Conservation (phyloP, 2,797 vertebrate species). For the Rhinoraja longicauda region DNA sequence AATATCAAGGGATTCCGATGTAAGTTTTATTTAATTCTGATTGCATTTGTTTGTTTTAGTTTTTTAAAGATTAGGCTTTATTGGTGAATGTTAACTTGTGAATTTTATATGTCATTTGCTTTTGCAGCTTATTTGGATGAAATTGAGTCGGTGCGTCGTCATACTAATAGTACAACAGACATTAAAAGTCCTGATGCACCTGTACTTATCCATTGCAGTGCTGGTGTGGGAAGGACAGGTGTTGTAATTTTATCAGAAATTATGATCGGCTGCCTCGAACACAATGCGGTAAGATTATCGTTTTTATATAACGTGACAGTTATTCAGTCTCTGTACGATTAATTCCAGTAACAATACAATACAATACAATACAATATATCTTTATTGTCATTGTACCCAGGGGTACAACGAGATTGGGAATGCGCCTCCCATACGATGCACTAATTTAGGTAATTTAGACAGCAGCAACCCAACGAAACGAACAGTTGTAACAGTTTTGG, state of each 20-base stretch:
- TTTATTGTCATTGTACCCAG: too few relatives aligned
- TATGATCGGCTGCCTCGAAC: constrained; percentile 94
- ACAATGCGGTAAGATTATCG: constrained; percentile 77
- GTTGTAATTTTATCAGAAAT: constrained; percentile 89
- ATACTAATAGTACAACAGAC: constrained; percentile 86
- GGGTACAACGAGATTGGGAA: too few relatives aligned
- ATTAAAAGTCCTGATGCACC: constrained; percentile 73
- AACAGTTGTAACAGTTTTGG: too few relatives aligned
- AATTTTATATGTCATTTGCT: constrained; percentile 39
- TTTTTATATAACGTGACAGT: background rate
- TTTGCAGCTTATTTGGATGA: constrained; percentile 85
- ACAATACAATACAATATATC: too few relatives aligned
- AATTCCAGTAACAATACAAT: background rate
- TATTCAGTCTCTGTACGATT: too few relatives aligned
- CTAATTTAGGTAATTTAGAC: too few relatives aligned
- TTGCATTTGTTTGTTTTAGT: constrained; percentile 41
- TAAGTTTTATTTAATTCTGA: constrained; percentile 53
- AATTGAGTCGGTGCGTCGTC: constrained; percentile 92
- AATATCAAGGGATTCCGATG: constrained; percentile 92
- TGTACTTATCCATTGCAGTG: constrained; percentile 89
- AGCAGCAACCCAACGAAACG: too few relatives aligned
- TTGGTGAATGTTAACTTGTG: background rate
- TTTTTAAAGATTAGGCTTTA: background rate
- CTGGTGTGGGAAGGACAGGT: constrained; percentile 85
- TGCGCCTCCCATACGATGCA: too few relatives aligned